Percentiles rank a stretch among this genome's conserved stretches.
Conservation (phyloP, 2,888 invertebrate genomes). For the Plebejus anna region DNA sequence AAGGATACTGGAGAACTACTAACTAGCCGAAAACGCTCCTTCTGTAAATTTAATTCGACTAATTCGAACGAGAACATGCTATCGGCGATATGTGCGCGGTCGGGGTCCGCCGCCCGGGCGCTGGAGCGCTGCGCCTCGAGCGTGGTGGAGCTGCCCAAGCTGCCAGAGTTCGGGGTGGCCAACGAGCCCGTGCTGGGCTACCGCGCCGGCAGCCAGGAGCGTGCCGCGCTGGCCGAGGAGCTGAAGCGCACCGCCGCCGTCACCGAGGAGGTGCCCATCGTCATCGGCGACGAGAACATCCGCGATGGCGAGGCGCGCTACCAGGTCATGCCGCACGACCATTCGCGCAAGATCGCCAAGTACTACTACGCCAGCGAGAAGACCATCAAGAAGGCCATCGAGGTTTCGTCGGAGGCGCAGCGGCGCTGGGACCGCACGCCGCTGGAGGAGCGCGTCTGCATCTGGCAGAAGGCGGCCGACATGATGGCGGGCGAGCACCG, state of each 20-base stretch:
- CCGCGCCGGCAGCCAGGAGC: conserved; percentile 89
- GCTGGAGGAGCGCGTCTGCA: conserved; percentile 87
- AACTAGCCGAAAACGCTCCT: neutral
- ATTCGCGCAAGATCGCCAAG: conserved; percentile 91
- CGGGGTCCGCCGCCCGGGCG: conserved; percentile 83
- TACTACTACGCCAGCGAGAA: conserved; percentile 95
- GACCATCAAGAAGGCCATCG: conserved; percentile 91
- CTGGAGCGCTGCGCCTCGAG: conserved; percentile 72
- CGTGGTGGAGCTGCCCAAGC: conserved; percentile 82
- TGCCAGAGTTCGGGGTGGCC: conserved; percentile 83
- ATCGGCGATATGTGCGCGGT: conserved; percentile 46
- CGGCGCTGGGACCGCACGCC: conserved; percentile 93
- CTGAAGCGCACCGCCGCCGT: conserved; percentile 82
- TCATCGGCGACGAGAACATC: conserved; percentile 96
- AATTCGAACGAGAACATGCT: conserved; percentile 37
- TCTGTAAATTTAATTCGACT: neutral
- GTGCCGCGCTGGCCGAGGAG: conserved; percentile 84
- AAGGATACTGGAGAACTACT: neutral
- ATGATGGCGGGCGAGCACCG: conserved; percentile 94
- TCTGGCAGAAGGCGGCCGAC: conserved; percentile 94
- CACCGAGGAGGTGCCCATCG: conserved; percentile 94
- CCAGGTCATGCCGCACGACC: conserved; percentile 96
- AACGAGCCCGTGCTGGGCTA: conserved; percentile 93
- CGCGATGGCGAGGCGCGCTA: conserved; percentile 86
- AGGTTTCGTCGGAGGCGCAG: conserved; percentile 88